Percentiles rank a stretch among this genome's conserved stretches.
These are phyloP conservation scores for Steinernema hermaphroditum DNA, from an alignment of 2,888 invertebrate genomes.

Conservation along the genomic window DNA sequence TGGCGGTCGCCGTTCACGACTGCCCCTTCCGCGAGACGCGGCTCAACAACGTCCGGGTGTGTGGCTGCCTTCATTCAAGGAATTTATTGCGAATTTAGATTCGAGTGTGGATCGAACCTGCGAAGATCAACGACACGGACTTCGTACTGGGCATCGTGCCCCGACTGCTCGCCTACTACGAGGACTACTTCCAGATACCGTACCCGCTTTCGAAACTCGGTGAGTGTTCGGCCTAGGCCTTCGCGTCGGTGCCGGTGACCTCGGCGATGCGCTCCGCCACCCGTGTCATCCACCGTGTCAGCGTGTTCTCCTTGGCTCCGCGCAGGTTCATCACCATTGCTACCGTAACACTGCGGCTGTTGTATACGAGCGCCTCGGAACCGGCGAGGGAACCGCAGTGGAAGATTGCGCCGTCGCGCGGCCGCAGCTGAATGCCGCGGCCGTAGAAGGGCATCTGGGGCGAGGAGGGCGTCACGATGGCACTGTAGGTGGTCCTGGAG, in stretches of 20 bases:
- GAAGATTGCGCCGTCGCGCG: slow-evolving; percentile 1
- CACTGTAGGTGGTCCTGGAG: neutral
- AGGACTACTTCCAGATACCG: slow-evolving; percentile 78
- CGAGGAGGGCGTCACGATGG: slow-evolving; percentile 1
- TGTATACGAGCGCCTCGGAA: slow-evolving; percentile 16
- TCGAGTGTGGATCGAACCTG: slow-evolving; percentile 46
- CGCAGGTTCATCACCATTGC: slow-evolving; percentile 8
- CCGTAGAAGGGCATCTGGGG: slow-evolving; percentile 2
- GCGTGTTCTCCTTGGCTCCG: slow-evolving; percentile 25
- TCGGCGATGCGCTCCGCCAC: neutral
- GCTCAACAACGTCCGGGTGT: slow-evolving; percentile 18
- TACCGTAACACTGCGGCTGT: slow-evolving; percentile 9
- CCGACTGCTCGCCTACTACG: slow-evolving; percentile 73
- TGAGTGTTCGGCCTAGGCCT: neutral
- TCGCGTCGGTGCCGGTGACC: neutral
- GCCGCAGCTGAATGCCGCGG: neutral
- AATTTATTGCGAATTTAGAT: slow-evolving; percentile 29
- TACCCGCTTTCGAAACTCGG: slow-evolving; percentile 68
- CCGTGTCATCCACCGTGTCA: slow-evolving; percentile 18
- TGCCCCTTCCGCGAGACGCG: slow-evolving; percentile 71
- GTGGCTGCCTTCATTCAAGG: neutral
- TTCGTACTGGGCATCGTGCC: slow-evolving; percentile 48
- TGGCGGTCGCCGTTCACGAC: slow-evolving; percentile 87
- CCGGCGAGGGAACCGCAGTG: slow-evolving; percentile 25
- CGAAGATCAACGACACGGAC: slow-evolving; percentile 42